These are phyloP conservation scores for Leptoclinus maculatus DNA, from an alignment of 2,797 vertebrate genomes.

Conservation along the genomic window DNA sequence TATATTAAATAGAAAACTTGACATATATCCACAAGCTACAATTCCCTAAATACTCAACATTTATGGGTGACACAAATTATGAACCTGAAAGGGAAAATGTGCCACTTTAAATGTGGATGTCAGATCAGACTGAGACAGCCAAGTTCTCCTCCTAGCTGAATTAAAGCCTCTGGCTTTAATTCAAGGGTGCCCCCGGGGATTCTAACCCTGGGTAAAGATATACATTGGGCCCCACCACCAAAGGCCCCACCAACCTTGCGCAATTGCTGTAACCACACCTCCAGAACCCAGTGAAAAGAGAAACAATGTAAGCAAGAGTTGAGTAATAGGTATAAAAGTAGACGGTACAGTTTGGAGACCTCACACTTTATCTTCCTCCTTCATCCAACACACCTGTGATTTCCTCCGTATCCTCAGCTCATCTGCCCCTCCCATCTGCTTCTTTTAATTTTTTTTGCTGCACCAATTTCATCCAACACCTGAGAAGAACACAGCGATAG, in stretches of 20 bases:
- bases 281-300: no score
- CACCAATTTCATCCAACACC: not conserved
- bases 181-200: no score
- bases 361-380: not conserved
- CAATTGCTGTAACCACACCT: no score
- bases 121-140: no score
- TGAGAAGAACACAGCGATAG: slow-evolving; percentile 11
- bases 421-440: slow-evolving; percentile 2
- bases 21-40: not conserved
- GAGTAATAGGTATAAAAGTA: not conserved
- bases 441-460: not conserved
- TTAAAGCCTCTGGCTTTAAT: no score
- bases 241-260: no score
- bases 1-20: not conserved
- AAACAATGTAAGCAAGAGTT: not conserved
- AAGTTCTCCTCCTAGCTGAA: no score
- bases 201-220: no score
- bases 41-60: not conserved
- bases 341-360: no score
- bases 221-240: no score
- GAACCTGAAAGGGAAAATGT: not conserved
- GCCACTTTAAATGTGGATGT: not conserved
- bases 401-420: not conserved
- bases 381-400: slow-evolving; percentile 24
- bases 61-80: not conserved